Evolutionary conservation across 2,113 vertebrate species (phyloP).

Genomic region (Crotalus helleri): DNA sequence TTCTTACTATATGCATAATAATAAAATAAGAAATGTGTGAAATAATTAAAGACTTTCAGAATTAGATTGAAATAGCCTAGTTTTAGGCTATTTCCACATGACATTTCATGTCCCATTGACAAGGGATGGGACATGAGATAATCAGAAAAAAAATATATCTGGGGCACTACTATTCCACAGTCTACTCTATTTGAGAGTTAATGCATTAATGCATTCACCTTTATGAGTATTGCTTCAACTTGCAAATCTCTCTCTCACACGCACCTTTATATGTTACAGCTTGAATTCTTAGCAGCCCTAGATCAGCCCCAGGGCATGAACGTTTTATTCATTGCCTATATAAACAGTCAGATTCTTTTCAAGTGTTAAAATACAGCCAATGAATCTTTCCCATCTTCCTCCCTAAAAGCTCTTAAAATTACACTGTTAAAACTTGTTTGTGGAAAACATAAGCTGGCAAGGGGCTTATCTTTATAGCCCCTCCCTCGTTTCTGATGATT

Average conservation of each 20-base stretch:
- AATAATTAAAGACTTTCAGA: neutral
- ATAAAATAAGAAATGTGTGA: neutral
- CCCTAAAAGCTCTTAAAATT: conserved; percentile 11
- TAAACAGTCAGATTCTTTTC: conserved; percentile 46
- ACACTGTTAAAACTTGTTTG: conserved; percentile 12
- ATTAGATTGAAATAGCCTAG: neutral
- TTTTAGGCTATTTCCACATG: neutral
- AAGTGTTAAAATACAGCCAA: conserved; percentile 25
- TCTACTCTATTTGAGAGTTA: rapidly evolving
- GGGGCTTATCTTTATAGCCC: neutral
- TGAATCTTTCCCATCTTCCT: neutral
- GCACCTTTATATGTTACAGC: conserved; percentile 17
- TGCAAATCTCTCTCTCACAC: neutral
- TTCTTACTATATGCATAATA: neutral
- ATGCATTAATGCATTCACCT: neutral
- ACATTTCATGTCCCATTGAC: neutral
- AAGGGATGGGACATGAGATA: neutral
- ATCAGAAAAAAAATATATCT: rapidly evolving
- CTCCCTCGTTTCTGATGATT: neutral
- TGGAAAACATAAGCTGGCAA: neutral
- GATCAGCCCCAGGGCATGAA: conserved; percentile 46
- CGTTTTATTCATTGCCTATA: conserved; percentile 44
- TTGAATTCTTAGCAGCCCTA: conserved; percentile 33
- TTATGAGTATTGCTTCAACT: neutral
- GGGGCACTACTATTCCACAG: rapidly evolving